A percentile compares a stretch with the other conserved stretches of the same genome.
Evolutionary conservation across 2,113 vertebrate species (phyloP).

Genomic region (Chionodraco myersi): DNA sequence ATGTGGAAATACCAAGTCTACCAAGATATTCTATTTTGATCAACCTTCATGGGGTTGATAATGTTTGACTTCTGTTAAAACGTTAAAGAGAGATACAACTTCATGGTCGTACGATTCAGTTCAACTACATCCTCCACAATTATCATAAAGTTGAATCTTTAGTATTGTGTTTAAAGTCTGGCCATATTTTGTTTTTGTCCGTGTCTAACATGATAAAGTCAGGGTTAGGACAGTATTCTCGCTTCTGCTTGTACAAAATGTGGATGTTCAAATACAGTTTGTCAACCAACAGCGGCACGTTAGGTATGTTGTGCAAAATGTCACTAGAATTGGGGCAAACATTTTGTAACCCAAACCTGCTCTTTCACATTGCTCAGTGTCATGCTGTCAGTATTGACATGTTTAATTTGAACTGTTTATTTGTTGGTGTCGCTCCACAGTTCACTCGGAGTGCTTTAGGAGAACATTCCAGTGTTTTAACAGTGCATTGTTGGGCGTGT

Average conservation of each 20-base stretch:
- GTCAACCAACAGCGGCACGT: conserved; percentile 6
- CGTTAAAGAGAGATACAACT: neutral
- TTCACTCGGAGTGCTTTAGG: conserved; percentile 20
- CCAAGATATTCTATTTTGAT: neutral
- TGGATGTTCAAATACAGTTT: conserved; percentile 5
- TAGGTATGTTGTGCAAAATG: neutral
- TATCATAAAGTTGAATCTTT: neutral
- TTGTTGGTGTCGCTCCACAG: conserved; percentile 29
- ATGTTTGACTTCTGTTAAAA: neutral
- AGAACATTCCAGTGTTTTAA: conserved; percentile 61
- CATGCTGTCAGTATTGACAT: conserved; percentile 2
- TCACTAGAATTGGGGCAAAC: neutral
- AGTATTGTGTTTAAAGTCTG: neutral
- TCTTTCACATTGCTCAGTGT: conserved; percentile 13
- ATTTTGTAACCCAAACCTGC: conserved; percentile 2
- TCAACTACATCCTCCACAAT: neutral
- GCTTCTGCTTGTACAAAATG: conserved; percentile 14
- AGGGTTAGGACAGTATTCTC: neutral
- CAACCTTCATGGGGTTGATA: neutral
- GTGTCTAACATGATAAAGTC: neutral
- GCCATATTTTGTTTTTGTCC: neutral
- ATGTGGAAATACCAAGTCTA: neutral
- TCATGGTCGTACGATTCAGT: neutral
- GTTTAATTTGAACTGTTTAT: conserved; percentile 34
- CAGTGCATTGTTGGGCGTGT: conserved; percentile 33